Evolutionary conservation across 1,140 invertebrate species (phyloP).

Genomic region (Macrosteles quadrilineatus): DNA sequence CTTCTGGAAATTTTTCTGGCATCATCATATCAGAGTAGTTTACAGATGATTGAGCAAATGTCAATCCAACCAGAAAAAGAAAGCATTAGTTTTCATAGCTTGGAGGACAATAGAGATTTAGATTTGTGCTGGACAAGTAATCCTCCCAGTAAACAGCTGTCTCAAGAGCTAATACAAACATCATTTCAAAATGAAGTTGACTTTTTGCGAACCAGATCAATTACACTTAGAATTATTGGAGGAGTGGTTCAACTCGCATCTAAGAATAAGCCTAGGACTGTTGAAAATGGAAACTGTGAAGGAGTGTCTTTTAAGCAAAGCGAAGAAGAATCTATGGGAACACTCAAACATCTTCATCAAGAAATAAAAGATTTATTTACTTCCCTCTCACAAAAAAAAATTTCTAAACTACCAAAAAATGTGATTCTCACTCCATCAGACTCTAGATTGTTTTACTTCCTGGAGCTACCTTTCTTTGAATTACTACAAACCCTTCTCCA

Average conservation of each 20-base stretch:
- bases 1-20: conserved; percentile 71
- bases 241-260: conserved; percentile 6
- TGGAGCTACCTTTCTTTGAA: neutral
- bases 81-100: conserved; percentile 53
- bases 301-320: neutral
- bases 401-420: conserved; percentile 7
- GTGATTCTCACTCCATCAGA: conserved; percentile 17
- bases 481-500: neutral
- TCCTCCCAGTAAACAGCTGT: conserved; percentile 27
- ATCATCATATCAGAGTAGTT: conserved; percentile 46
- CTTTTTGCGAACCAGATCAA: conserved; percentile 32
- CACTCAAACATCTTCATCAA: conserved; percentile 4
- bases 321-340: neutral
- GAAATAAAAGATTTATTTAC: conserved; percentile 18
- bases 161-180: conserved; percentile 23
- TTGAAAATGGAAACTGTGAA: neutral
- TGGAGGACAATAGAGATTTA: conserved; percentile 63
- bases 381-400: conserved; percentile 5
- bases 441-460: conserved; percentile 23
- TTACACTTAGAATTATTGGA: conserved; percentile 30
- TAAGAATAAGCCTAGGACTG: neutral
- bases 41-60: conserved; percentile 51
- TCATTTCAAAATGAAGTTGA: conserved; percentile 35
- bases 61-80: conserved; percentile 60
- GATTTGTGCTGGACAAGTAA: conserved; percentile 45